phyloP scores from a whole-genome alignment of 1,140 invertebrate species.

The Drosophila dunni region DNA sequence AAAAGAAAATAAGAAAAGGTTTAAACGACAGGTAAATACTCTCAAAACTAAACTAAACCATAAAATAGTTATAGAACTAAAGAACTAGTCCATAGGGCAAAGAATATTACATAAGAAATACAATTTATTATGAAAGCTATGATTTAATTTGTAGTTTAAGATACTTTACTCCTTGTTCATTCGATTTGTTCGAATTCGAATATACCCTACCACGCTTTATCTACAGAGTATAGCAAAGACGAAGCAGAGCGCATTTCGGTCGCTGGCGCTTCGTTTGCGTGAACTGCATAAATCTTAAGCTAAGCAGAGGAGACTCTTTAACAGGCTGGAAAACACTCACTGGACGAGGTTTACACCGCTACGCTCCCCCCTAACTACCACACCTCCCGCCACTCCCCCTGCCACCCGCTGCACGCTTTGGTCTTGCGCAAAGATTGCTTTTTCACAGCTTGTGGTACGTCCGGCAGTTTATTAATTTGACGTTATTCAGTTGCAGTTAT shows the following conservation, averaged over 20 bases:
- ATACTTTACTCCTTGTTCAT: no score
- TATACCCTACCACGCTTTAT: neutral
- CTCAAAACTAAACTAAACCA: neutral
- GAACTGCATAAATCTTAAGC: slow-evolving; percentile 78
- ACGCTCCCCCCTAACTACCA: no score
- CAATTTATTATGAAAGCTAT: no score
- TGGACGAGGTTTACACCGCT: no score
- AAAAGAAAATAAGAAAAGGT: neutral
- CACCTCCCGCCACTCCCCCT: no score
- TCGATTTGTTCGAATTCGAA: neutral
- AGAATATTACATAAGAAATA: no score
- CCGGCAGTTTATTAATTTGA: slow-evolving; percentile 81
- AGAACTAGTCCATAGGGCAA: no score
- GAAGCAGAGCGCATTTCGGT: slow-evolving; percentile 1
- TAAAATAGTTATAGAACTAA: neutral
- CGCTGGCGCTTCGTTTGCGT: slow-evolving; percentile 69
- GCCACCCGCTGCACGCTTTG: neutral
- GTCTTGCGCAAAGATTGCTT: slow-evolving; percentile 62
- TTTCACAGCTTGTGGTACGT: slow-evolving; percentile 82
- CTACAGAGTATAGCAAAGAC: slow-evolving; percentile 12
- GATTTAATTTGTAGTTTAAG: no score
- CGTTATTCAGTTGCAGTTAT: slow-evolving; percentile 53
- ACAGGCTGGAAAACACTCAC: slow-evolving; percentile 3
- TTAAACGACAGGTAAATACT: neutral
- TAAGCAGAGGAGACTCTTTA: slow-evolving; percentile 10